These are phyloP conservation scores for Synanceia verrucosa DNA, from an alignment of 2,797 vertebrate species.

Conservation along the genomic window DNA sequence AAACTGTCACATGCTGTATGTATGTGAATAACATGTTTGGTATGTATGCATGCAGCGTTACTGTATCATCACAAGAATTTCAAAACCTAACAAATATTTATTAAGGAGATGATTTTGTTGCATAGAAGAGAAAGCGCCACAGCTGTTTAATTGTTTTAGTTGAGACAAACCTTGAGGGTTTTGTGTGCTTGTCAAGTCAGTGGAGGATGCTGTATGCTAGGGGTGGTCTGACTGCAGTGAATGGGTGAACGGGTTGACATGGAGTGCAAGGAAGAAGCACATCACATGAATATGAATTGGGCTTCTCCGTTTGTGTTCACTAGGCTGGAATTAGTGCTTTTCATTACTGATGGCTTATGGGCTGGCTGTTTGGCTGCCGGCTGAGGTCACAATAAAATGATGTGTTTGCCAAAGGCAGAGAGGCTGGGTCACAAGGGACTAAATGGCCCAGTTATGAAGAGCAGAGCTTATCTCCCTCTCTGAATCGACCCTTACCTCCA, in stretches of 20 bases:
- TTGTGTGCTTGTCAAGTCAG: slow-evolving; percentile 46
- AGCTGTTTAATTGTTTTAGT: slow-evolving; percentile 53
- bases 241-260: slow-evolving; percentile 64
- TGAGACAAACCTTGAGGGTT: slow-evolving; percentile 43
- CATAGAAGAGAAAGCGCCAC: not conserved
- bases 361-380: slow-evolving; percentile 73
- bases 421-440: slow-evolving; percentile 79
- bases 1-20: slow-evolving; percentile 37
- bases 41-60: slow-evolving; percentile 1
- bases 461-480: slow-evolving; percentile 76
- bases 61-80: not conserved
- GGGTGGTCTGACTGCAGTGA: slow-evolving; percentile 56
- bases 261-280: slow-evolving; percentile 55
- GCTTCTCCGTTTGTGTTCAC: slow-evolving; percentile 60
- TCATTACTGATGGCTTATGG: slow-evolving; percentile 81
- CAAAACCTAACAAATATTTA: not conserved
- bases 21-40: slow-evolving; percentile 23
- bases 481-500: slow-evolving; percentile 72
- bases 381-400: slow-evolving; percentile 82
- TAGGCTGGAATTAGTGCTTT: slow-evolving; percentile 80
- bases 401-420: slow-evolving; percentile 80
- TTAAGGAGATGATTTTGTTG: slow-evolving; percentile 2
- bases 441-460: slow-evolving; percentile 83
- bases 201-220: slow-evolving; percentile 39
- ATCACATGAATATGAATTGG: slow-evolving; percentile 68